Conservation (phyloP, 2,113 vertebrate species). For the Zonotrichia leucophrys region DNA sequence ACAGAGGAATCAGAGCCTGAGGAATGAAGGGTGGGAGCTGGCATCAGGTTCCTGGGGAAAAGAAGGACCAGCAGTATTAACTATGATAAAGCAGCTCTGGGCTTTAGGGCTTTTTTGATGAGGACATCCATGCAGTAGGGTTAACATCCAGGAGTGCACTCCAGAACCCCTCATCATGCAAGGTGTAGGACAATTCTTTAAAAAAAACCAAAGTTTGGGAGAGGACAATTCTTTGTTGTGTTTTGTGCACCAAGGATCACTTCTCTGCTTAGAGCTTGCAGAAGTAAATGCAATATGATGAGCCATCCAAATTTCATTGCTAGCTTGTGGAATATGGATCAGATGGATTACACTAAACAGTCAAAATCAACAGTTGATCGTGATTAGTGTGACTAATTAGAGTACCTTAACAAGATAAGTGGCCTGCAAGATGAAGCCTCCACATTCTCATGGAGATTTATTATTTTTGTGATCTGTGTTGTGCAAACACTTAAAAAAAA, state of each 20-base stretch:
- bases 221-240: accelerated
- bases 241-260: not conserved
- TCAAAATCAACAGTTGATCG: not conserved
- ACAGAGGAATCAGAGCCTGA: not conserved
- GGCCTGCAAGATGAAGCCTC: not conserved
- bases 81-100: not conserved
- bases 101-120: not conserved
- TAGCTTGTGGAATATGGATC: not conserved
- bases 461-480: not conserved
- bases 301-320: not conserved
- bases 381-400: not conserved
- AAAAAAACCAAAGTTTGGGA: accelerated
- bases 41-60: not conserved
- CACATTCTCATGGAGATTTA: not conserved
- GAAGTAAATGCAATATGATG: not conserved
- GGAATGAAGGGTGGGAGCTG: not conserved
- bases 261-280: not conserved
- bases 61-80: not conserved
- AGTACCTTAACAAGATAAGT: not conserved
- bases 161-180: accelerated
- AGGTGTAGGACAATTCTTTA: not conserved
- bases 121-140: accelerated
- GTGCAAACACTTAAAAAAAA: not conserved
- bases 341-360: not conserved
- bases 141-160: not conserved